These are phyloP conservation scores for Indri indri DNA, from an alignment of 2,113 vertebrate species.

Conservation along the genomic window DNA sequence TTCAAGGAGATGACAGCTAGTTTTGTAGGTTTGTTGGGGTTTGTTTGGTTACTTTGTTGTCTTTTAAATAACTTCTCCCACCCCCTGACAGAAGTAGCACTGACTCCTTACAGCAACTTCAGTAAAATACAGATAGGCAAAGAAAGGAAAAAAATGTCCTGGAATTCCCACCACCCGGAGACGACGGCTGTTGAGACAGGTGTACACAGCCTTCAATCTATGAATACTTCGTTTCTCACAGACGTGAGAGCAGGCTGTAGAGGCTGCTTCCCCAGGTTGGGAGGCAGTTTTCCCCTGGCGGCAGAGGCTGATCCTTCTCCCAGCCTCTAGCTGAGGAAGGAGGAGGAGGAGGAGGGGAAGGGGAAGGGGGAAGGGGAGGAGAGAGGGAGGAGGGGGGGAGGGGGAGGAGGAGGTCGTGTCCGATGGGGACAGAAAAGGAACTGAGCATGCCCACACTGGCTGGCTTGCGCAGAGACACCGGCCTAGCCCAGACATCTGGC, in stretches of 20 bases:
- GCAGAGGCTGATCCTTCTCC: not conserved
- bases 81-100: not conserved
- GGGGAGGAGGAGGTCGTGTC: not conserved
- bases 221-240: not conserved
- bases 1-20: not conserved
- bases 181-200: not conserved
- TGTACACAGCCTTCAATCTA: not conserved
- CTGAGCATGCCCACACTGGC: not conserved
- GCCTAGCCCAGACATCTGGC: not conserved
- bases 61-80: not conserved
- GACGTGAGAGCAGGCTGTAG: no score
- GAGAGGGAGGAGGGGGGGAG: no score
- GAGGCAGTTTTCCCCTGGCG: not conserved
- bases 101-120: not conserved
- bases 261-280: not conserved
- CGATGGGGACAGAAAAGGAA: not conserved
- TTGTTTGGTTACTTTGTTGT: not conserved
- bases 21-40: not conserved
- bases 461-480: not conserved
- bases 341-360: not conserved
- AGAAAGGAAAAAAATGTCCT: not conserved
- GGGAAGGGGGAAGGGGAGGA: no score
- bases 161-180: not conserved
- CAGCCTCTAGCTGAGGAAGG: not conserved
- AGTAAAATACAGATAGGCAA: not conserved